phyloP scores from a whole-genome alignment of 2,797 vertebrate genomes.

The Pipistrellus kuhlii region DNA sequence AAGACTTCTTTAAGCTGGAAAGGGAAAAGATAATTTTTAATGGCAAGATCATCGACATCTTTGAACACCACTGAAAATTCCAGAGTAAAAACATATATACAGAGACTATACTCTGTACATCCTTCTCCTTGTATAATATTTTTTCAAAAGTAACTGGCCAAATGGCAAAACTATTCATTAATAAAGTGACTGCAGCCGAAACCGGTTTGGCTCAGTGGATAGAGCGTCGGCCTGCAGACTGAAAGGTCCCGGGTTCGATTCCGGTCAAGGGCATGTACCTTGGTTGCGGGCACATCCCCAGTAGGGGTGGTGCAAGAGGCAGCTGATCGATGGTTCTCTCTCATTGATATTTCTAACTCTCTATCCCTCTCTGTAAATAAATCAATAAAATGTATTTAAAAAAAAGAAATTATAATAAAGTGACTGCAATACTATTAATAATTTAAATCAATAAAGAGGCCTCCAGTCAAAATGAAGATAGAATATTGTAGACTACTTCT shows the following conservation, averaged over 20 bases:
- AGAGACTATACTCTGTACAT: neutral
- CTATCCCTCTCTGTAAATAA: no score
- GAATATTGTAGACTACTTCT: neutral
- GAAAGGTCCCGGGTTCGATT: no score
- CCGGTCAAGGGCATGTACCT: no score
- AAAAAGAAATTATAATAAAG: neutral
- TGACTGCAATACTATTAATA: neutral
- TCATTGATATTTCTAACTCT: no score
- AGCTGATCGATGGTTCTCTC: no score
- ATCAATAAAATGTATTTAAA: no score
- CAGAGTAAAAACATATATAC: constrained; percentile 28
- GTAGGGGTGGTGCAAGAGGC: no score
- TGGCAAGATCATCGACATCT: neutral
- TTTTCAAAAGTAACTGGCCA: constrained; percentile 22
- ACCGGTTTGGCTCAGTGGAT: no score
- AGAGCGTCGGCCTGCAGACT: no score
- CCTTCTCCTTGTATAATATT: neutral
- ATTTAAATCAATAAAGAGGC: constrained; percentile 1
- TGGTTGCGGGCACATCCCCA: no score
- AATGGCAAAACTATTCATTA: neutral
- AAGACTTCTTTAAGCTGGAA: constrained; percentile 96
- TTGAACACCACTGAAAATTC: constrained; percentile 17
- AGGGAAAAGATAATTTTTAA: constrained; percentile 68
- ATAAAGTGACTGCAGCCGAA: neutral
- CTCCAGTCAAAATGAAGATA: neutral